These are phyloP conservation scores for Planiliza haematocheilus DNA, from an alignment of 2,113 vertebrate species.

Conservation along the genomic window DNA sequence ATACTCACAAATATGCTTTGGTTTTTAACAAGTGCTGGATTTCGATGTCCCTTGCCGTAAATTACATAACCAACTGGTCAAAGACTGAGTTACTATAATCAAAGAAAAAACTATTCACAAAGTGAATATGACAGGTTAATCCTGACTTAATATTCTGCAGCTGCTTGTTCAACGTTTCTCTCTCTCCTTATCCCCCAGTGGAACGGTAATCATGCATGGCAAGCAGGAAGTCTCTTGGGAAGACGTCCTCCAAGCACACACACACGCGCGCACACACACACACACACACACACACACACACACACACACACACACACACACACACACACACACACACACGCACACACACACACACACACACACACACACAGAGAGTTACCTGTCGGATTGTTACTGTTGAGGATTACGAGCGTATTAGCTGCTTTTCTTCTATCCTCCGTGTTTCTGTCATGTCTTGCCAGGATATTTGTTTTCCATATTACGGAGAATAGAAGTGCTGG, in stretches of 20 bases:
- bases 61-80: not conserved
- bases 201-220: conserved; percentile 47
- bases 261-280: conserved; percentile 11
- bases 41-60: not conserved
- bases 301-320: conserved; percentile 16
- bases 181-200: conserved; percentile 14
- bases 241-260: not conserved
- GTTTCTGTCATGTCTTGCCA: conserved; percentile 63
- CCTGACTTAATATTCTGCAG: conserved; percentile 44
- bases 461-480: conserved; percentile 63
- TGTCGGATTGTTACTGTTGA: conserved; percentile 49
- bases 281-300: conserved; percentile 13
- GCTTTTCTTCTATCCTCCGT: conserved; percentile 36
- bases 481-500: not conserved
- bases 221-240: conserved; percentile 33
- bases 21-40: conserved; percentile 12
- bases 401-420: conserved; percentile 45
- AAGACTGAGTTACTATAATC: not conserved
- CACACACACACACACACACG: conserved; percentile 18
- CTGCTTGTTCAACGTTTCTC: conserved; percentile 42
- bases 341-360: conserved; percentile 9
- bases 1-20: conserved; percentile 6
- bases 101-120: conserved; percentile 18
- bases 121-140: conserved; percentile 7
- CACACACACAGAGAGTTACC: conserved; percentile 30